A percentile compares a stretch with the other conserved stretches of the same genome.
Evolutionary conservation across 2,888 invertebrate species (phyloP).

Genomic region (Trachelus troglodyta): DNA sequence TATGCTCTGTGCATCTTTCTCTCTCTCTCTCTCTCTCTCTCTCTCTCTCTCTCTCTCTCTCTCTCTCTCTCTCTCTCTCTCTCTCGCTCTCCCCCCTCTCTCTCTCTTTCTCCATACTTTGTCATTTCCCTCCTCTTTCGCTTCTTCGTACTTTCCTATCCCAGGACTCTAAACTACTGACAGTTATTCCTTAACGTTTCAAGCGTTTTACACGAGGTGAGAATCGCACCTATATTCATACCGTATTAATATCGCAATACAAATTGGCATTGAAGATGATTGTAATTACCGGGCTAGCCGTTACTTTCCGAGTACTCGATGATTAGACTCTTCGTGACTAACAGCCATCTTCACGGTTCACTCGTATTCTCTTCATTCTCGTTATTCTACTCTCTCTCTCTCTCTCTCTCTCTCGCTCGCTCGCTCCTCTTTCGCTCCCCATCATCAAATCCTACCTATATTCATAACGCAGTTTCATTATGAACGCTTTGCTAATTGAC

Average conservation of each 20-base stretch:
- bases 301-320: slow-evolving; percentile 33
- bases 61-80: slow-evolving; percentile 8
- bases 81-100: too few relatives aligned
- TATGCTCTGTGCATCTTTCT: not conserved
- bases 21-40: not conserved
- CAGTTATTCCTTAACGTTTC: not conserved
- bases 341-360: slow-evolving; percentile 18
- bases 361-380: not conserved
- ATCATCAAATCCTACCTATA: not conserved
- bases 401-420: too few relatives aligned
- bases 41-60: slow-evolving; percentile 13
- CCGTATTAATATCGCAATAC: slow-evolving; percentile 1
- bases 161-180: not conserved
- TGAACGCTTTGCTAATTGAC: not conserved
- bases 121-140: not conserved
- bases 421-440: not conserved
- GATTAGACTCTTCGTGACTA: slow-evolving; percentile 35
- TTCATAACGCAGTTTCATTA: not conserved
- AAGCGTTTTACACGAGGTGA: not conserved
- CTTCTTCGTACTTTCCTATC: not conserved
- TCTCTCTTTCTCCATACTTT: slow-evolving; percentile 16
- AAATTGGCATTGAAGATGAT: slow-evolving; percentile 1
- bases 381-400: not conserved
- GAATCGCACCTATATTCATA: not conserved
- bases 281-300: slow-evolving; percentile 15